These are phyloP conservation scores for Sebastes matsubarae DNA, from an alignment of 2,797 vertebrate genomes.

Conservation along the genomic window DNA sequence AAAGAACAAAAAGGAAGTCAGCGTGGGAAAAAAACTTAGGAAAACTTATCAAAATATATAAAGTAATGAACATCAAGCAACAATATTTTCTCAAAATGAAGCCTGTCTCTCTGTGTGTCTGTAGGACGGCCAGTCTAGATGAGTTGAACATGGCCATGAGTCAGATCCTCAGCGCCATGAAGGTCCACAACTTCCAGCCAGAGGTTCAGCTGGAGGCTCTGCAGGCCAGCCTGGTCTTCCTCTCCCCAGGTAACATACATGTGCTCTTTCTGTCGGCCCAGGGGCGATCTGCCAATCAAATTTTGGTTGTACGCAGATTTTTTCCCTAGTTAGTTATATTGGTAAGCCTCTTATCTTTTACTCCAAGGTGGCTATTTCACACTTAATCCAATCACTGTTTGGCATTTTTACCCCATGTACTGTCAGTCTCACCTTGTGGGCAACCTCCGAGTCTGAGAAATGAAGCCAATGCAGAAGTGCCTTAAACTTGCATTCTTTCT, in stretches of 20 bases:
- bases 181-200: conserved; percentile 83
- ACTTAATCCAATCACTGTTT: too few species aligned
- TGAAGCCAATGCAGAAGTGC: too few species aligned
- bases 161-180: conserved; percentile 88
- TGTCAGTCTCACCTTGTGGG: too few species aligned
- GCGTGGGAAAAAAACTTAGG: not conserved
- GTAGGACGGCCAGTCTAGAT: conserved; percentile 87
- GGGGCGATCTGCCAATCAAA: not conserved
- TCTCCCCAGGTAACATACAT: conserved; percentile 83
- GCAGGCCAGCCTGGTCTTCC: conserved; percentile 87
- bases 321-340: too few species aligned
- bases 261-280: not conserved
- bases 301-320: not conserved
- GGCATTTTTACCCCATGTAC: too few species aligned
- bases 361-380: not conserved
- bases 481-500: too few species aligned
- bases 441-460: too few species aligned
- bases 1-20: not conserved
- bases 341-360: not conserved
- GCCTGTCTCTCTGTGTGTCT: not conserved
- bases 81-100: not conserved
- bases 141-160: conserved; percentile 85
- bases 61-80: not conserved
- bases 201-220: conserved; percentile 91
- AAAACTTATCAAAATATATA: not conserved